A percentile compares a stretch with the other conserved stretches of the same genome.
These are phyloP conservation scores for Platycheirus albimanus DNA, from an alignment of 2,888 invertebrate genomes.

Conservation along the genomic window DNA sequence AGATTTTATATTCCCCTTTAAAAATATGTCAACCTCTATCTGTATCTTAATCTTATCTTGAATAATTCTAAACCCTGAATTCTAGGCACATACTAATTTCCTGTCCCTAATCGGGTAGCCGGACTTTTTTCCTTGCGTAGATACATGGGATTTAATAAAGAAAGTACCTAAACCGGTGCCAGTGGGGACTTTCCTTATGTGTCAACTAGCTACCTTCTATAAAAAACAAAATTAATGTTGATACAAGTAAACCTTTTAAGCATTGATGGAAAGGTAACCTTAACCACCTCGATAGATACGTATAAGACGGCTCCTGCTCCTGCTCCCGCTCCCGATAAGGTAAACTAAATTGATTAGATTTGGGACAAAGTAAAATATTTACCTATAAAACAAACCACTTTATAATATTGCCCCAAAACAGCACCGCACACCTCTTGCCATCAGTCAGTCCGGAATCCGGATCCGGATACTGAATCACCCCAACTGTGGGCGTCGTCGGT, in stretches of 20 bases:
- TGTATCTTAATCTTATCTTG: conserved; percentile 7
- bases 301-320: no score
- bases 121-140: not conserved
- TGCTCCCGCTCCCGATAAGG: no score
- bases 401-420: conserved; percentile 9
- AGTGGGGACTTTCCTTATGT: no score
- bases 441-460: not conserved
- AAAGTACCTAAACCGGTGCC: not conserved
- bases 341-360: conserved; percentile 37
- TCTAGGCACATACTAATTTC: conserved; percentile 27
- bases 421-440: not conserved
- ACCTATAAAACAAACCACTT: conserved; percentile 23
- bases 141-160: conserved; percentile 5
- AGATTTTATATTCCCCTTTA: not conserved
- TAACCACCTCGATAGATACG: not conserved
- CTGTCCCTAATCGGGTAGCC: conserved; percentile 5
- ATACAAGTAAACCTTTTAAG: conserved; percentile 29
- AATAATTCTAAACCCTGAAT: conserved; percentile 6
- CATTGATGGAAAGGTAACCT: conserved; percentile 20
- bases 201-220: not conserved
- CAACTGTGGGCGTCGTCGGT: no score
- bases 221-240: conserved; percentile 28
- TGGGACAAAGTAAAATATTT: conserved; percentile 18
- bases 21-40: not conserved
- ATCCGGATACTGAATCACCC: no score